phyloP scores from a whole-genome alignment of 2,797 vertebrate species.

The Tinamus major region DNA sequence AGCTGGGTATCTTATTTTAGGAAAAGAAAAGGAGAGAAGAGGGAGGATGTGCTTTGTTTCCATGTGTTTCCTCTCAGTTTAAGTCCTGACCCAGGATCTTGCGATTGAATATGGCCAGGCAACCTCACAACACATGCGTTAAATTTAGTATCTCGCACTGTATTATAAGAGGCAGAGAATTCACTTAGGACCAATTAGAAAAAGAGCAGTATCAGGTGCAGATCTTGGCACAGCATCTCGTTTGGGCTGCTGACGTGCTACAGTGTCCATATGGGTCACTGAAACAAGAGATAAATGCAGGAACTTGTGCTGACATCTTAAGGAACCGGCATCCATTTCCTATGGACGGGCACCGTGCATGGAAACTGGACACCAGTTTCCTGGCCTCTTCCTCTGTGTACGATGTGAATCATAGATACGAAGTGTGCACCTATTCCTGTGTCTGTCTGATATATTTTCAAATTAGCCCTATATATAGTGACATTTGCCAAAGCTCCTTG shows the following conservation, averaged over 20 bases:
- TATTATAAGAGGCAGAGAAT: neutral
- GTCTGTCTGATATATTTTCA: neutral
- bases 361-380: neutral
- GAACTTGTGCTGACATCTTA: neutral
- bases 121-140: neutral
- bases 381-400: neutral
- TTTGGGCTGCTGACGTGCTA: neutral
- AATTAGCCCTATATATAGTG: neutral
- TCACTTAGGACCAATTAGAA: accelerated
- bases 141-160: too few relatives aligned
- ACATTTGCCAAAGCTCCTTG: neutral
- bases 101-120: neutral
- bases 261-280: accelerated
- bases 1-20: accelerated
- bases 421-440: accelerated
- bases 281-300: neutral
- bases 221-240: neutral
- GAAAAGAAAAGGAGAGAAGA: neutral
- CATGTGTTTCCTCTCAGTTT: neutral
- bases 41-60: neutral
- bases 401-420: neutral
- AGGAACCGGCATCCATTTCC: neutral
- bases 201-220: accelerated
- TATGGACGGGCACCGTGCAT: neutral
- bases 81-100: neutral